A percentile compares a stretch with the other conserved stretches of the same genome.
These are phyloP conservation scores for Melanostoma mellinum DNA, from an alignment of 2,888 invertebrate species.

Conservation along the genomic window DNA sequence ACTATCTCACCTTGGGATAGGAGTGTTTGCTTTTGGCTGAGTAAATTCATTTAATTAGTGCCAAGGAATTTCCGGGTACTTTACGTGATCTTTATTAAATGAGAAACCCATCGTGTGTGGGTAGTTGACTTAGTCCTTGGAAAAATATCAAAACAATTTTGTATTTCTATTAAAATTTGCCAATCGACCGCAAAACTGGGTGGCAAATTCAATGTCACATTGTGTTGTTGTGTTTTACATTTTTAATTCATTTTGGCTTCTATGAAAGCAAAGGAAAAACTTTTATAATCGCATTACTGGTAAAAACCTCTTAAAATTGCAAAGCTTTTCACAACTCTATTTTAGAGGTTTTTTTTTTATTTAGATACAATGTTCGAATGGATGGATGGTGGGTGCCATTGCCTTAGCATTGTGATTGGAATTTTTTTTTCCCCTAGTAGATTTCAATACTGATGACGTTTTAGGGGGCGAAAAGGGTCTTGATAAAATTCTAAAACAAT, in stretches of 20 bases:
- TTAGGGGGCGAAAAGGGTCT: too few species aligned
- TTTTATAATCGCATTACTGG: slow-evolving; percentile 68
- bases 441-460: too few species aligned
- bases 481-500: too few species aligned
- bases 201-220: slow-evolving; percentile 28
- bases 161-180: slow-evolving; percentile 54
- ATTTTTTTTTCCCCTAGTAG: too few species aligned
- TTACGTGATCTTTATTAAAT: slow-evolving; percentile 70
- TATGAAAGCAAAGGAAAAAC: slow-evolving; percentile 36
- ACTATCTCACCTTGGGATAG: background rate
- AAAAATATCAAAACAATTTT: slow-evolving; percentile 40
- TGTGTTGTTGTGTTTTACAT: slow-evolving; percentile 48
- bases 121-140: slow-evolving; percentile 14
- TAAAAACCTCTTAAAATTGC: slow-evolving; percentile 68
- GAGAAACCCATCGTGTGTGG: slow-evolving; percentile 20
- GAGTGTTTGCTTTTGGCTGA: slow-evolving; percentile 59
- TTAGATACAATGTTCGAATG: background rate
- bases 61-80: slow-evolving; percentile 55
- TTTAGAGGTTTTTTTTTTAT: slow-evolving; percentile 9
- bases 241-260: slow-evolving; percentile 63
- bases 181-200: slow-evolving; percentile 52
- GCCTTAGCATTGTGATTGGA: too few species aligned
- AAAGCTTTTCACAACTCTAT: slow-evolving; percentile 65
- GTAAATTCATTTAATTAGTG: slow-evolving; percentile 69
- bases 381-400: too few species aligned